phyloP scores from a whole-genome alignment of 2,888 invertebrate genomes.

The Sclerodermus sp. region DNA sequence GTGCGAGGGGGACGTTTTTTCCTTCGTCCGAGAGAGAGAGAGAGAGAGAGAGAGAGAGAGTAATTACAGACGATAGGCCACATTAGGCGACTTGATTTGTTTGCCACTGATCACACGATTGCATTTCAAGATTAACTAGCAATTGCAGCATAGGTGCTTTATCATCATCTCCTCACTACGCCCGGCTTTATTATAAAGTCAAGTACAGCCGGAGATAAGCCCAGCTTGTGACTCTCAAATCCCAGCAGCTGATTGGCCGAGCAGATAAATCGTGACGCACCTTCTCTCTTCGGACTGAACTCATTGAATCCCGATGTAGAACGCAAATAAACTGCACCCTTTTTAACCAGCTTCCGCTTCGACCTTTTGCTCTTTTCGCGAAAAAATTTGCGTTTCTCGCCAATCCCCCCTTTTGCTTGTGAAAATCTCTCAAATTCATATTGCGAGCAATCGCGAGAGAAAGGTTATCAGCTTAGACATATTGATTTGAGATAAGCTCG shows the following conservation, averaged over 20 bases:
- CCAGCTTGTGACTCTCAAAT: background rate
- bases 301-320: conserved; percentile 6
- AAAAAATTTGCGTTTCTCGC: too few species aligned
- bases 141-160: conserved; percentile 15
- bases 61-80: background rate
- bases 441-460: too few species aligned
- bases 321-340: background rate
- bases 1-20: too few species aligned
- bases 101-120: conserved; percentile 9
- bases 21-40: too few species aligned
- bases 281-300: conserved; percentile 7
- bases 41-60: too few species aligned
- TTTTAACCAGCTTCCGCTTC: too few species aligned
- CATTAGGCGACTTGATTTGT: conserved; percentile 4
- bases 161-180: conserved; percentile 18
- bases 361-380: too few species aligned
- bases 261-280: conserved; percentile 17
- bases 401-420: too few species aligned
- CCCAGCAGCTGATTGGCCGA: conserved; percentile 10
- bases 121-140: conserved; percentile 12
- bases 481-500: too few species aligned
- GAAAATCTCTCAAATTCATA: too few species aligned
- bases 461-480: too few species aligned
- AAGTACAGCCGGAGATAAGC: conserved; percentile 15
- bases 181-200: conserved; percentile 18